A percentile compares a stretch with the other conserved stretches of the same genome.
phyloP scores from a whole-genome alignment of 2,797 vertebrate species.

The Centropyge bicolor region DNA sequence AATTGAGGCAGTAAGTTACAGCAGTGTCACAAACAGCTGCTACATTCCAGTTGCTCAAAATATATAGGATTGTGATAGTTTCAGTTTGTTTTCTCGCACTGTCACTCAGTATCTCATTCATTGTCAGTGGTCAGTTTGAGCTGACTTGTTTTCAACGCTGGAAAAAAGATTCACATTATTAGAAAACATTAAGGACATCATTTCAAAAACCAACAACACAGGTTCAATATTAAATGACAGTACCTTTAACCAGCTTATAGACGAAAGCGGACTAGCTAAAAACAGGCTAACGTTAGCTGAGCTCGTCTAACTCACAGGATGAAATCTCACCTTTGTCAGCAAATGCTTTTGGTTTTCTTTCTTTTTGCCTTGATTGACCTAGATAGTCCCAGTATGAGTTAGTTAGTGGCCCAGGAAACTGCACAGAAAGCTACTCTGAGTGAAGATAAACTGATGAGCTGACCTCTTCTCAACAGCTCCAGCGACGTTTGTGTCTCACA shows the following conservation, averaged over 20 bases:
- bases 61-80: neutral
- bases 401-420: neutral
- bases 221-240: neutral
- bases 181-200: neutral
- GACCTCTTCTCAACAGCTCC: neutral
- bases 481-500: neutral
- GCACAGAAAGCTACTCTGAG: accelerated
- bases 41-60: neutral
- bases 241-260: neutral
- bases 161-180: neutral
- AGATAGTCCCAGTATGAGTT: neutral
- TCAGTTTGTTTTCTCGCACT: neutral
- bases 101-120: neutral
- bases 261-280: conserved; percentile 5
- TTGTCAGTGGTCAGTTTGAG: neutral
- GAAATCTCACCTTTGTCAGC: conserved; percentile 62
- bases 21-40: neutral
- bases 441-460: neutral
- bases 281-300: conserved; percentile 50
- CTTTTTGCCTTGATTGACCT: neutral
- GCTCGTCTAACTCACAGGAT: neutral
- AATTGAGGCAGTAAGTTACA: neutral
- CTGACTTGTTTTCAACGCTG: neutral
- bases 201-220: neutral
- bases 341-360: conserved; percentile 25